Percentiles rank a stretch among this genome's conserved stretches.
phyloP scores from a whole-genome alignment of 1,140 invertebrate species.

The Tetranychus cinnabarinus region DNA sequence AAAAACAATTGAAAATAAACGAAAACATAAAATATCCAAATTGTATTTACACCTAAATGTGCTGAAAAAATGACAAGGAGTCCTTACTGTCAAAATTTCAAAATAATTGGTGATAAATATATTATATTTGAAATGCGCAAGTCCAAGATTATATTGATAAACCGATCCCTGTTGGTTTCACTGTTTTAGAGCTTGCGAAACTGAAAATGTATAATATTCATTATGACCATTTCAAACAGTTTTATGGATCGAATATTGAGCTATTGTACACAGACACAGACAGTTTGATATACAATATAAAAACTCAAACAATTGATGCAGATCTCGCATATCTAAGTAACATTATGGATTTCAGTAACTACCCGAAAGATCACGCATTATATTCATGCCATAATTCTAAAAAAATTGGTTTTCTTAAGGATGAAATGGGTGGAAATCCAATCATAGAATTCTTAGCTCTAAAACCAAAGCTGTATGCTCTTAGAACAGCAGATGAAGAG shows the following conservation, averaged over 20 bases:
- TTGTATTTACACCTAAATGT: too few species aligned
- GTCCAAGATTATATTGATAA: too few species aligned
- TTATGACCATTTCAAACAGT: slow-evolving; percentile 15
- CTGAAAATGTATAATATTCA: slow-evolving; percentile 13
- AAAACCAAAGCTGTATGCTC: slow-evolving; percentile 17
- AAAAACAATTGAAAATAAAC: slow-evolving; percentile 27
- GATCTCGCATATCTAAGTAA: slow-evolving; percentile 15
- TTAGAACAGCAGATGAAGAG: background rate
- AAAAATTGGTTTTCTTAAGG: slow-evolving; percentile 25
- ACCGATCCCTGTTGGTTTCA: too few species aligned
- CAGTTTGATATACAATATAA: slow-evolving; percentile 19
- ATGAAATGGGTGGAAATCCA: slow-evolving; percentile 21
- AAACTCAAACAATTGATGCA: slow-evolving; percentile 21
- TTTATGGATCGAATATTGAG: slow-evolving; percentile 15
- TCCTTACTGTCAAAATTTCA: too few species aligned
- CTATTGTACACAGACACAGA: slow-evolving; percentile 24
- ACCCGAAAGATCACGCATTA: slow-evolving; percentile 1
- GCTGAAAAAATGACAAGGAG: too few species aligned
- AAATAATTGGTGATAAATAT: too few species aligned
- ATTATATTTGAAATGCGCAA: too few species aligned
- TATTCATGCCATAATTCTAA: slow-evolving; percentile 22
- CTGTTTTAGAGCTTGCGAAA: too few species aligned
- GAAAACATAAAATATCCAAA: slow-evolving; percentile 13
- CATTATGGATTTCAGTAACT: background rate
- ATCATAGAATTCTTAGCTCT: slow-evolving; percentile 22